phyloP scores from a whole-genome alignment of 2,797 vertebrate species.

The Brachymystax lenok region DNA sequence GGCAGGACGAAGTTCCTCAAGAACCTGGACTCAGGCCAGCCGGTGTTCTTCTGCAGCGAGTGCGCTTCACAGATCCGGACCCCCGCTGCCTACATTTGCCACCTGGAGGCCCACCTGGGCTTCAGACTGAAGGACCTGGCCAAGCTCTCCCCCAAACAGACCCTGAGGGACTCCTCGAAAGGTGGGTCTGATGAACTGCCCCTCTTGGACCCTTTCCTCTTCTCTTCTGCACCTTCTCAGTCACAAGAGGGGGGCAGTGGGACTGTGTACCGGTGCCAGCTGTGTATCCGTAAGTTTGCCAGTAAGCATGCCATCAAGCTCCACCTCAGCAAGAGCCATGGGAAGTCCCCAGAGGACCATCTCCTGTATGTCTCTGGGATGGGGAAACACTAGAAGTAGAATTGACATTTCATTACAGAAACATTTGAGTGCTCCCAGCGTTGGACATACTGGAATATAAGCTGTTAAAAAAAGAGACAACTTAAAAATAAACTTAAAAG shows the following conservation, averaged over 20 bases:
- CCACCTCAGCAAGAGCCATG: conserved; percentile 96
- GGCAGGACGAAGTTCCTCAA: conserved; percentile 99
- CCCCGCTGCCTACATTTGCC: conserved; percentile 93
- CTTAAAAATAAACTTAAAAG: conserved; percentile 1
- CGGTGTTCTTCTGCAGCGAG: conserved; percentile 98
- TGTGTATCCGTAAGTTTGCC: conserved; percentile 86
- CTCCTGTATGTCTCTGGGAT: conserved; percentile 90
- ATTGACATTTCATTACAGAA: conserved; percentile 66
- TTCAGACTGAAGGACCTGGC: conserved; percentile 96
- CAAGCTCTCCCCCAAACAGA: conserved; percentile 91
- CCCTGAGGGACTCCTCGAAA: conserved; percentile 88
- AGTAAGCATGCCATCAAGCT: conserved; percentile 97
- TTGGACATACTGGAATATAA: conserved; percentile 53
- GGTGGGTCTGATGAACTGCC: conserved; percentile 84
- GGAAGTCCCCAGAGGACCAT: conserved; percentile 95
- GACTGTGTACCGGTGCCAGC: conserved; percentile 87
- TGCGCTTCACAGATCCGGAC: conserved; percentile 97
- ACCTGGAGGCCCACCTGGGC: conserved; percentile 96
- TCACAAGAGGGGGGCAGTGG: conserved; percentile 86
- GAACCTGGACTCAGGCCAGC: conserved; percentile 95
- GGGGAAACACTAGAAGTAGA: conserved; percentile 86
- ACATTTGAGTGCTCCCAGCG: conserved; percentile 76
- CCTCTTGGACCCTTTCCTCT: conserved; percentile 72
- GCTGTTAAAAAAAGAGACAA: conserved; percentile 59
- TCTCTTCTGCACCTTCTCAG: conserved; percentile 47